Evolutionary conservation across 2,113 vertebrate genomes (phyloP).

Genomic region (Apodemus speciosus): DNA sequence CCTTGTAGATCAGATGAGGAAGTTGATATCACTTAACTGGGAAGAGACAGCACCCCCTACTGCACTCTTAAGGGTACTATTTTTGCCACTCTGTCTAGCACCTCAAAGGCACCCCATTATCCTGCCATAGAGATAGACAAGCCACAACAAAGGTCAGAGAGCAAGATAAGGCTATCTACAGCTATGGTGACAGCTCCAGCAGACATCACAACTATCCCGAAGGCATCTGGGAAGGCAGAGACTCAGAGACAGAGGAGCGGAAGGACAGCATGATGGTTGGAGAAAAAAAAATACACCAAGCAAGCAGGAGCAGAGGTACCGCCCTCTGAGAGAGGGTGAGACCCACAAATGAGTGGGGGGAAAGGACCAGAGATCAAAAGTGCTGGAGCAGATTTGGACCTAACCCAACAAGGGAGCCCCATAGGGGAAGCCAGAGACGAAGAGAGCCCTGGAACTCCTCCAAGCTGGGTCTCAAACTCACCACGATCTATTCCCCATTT

Average conservation of each 20-base stretch:
- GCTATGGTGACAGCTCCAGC: background rate
- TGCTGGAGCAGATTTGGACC: background rate
- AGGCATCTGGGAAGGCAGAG: background rate
- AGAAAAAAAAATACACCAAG: background rate
- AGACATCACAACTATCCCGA: accelerated
- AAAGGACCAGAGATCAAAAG: background rate
- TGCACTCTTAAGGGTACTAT: background rate
- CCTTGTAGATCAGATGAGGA: background rate
- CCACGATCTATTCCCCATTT: background rate
- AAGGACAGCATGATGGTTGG: background rate
- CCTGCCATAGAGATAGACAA: background rate
- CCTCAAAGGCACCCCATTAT: background rate
- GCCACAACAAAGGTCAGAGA: background rate
- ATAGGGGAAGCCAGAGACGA: background rate
- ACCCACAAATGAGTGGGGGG: background rate
- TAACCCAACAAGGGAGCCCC: background rate
- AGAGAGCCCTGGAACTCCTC: background rate
- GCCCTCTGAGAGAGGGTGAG: background rate
- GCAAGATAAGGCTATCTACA: background rate
- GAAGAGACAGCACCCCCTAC: background rate
- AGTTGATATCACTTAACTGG: background rate
- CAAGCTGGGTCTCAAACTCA: background rate
- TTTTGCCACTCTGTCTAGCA: background rate
- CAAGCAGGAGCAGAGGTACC: background rate
- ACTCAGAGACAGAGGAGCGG: background rate